Evolutionary conservation across 2,113 vertebrate species (phyloP), one percentile per base, ranked within the genome.

Genomic region (Neotoma lepida): DNA sequence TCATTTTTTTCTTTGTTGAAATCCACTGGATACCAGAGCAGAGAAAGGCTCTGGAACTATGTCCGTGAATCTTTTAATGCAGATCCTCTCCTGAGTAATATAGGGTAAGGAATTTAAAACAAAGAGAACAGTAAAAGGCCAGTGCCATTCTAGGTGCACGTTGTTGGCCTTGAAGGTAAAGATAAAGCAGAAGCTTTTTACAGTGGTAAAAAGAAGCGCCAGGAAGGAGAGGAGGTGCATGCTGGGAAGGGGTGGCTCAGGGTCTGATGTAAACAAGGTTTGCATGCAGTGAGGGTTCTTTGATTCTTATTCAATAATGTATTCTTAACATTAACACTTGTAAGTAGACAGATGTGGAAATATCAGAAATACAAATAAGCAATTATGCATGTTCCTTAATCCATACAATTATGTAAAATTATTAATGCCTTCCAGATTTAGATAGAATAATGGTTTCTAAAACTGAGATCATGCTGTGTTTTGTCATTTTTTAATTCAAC

Each of bases 321-420:
- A 28, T 26, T 91, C 24, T 89, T 89, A 51, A 68, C 66, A 92
- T 68, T 61, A 46, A 58, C 24, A 80, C 89, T 86, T 95, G 20
- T 78, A 94, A 80, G 84, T 88, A 86, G 64, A 74, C 64, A 87
- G 58, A 74, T 91, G 92, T 17, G 76, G 46, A 89, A 91, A 93
- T 66, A 66, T 46, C 39, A 28, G 22, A 93, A 61, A 74, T 81
- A 61, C 9, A 81, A 30, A 46, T 76, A 89, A 85, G 22, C 30
- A 89, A 89, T 70, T 77, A 26, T 10, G 61, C 0, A 68, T 49
- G 7, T 77, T 64, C 51, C 39, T 78, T 93, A 86, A 66, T 86
- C 20, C 17, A 86, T n/a, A 17, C 15, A 82, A 35, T 76, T 89
- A 87, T 64, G n/a, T 46, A 13, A 63, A 77, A 85, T 93, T 94